Conservation (phyloP, 2,797 vertebrate genomes). For the Tachyglossus aculeatus region DNA sequence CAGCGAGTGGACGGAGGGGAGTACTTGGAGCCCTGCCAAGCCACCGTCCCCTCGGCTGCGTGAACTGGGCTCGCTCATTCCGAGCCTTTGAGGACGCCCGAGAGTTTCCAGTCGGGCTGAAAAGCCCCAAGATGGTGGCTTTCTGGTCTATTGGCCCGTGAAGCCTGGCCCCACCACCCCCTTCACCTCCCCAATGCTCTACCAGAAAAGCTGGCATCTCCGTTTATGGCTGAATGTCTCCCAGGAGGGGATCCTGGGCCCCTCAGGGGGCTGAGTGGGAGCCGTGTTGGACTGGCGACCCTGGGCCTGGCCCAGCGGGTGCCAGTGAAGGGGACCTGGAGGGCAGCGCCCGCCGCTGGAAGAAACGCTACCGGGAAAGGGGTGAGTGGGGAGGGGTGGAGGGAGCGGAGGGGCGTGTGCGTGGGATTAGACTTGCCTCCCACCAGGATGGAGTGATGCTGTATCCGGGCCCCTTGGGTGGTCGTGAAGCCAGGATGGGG, state of each 20-base stretch:
- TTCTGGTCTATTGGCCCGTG: neutral
- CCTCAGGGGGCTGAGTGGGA: slow-evolving; percentile 44
- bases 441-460: neutral
- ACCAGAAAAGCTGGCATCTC: neutral
- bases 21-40: too few species aligned
- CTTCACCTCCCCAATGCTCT: too few species aligned
- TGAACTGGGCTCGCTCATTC: too few species aligned
- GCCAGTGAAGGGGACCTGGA: slow-evolving; percentile 45
- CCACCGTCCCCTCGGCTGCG: neutral
- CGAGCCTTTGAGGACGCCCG: neutral
- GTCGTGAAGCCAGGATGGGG: neutral
- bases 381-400: neutral
- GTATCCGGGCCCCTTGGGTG: neutral
- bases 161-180: too few species aligned
- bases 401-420: neutral
- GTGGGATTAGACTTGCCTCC: too few species aligned
- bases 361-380: slow-evolving; percentile 4
- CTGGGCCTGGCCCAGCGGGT: slow-evolving; percentile 60
- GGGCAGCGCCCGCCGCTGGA: slow-evolving; percentile 20
- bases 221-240: slow-evolving; percentile 17
- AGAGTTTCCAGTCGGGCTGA: neutral
- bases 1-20: neutral
- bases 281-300: slow-evolving; percentile 31
- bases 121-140: neutral
- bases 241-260: slow-evolving; percentile 39